Evolutionary conservation across 2,888 invertebrate genomes (phyloP).

Genomic region (Therioaphis trifolii): DNA sequence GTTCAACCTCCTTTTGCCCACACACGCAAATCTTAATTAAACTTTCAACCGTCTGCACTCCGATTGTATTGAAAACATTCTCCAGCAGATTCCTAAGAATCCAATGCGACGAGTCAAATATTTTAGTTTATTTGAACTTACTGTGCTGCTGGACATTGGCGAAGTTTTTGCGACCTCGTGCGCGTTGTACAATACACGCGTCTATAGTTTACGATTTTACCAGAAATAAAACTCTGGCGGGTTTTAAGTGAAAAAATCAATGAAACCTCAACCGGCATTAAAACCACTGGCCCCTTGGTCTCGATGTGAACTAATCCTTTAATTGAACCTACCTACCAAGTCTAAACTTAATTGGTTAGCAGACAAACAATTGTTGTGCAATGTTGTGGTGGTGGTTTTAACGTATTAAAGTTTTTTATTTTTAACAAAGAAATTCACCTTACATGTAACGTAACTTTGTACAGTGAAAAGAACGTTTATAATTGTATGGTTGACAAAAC

Average conservation of each 20-base stretch:
- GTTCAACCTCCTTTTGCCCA: slow-evolving; percentile 29
- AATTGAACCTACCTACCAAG: slow-evolving; percentile 35
- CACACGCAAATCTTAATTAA: slow-evolving; percentile 56
- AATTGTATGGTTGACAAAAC: neutral
- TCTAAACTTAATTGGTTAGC: slow-evolving; percentile 53
- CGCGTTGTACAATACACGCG: neutral
- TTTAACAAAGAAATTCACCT: neutral
- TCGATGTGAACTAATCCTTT: slow-evolving; percentile 50
- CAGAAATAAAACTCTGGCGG: slow-evolving; percentile 17
- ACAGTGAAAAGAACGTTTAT: neutral
- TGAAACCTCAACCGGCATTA: slow-evolving; percentile 36
- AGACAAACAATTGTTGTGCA: slow-evolving; percentile 32
- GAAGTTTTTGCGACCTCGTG: slow-evolving; percentile 33
- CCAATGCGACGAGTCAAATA: slow-evolving; percentile 46
- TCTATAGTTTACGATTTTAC: slow-evolving; percentile 30
- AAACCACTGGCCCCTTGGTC: slow-evolving; percentile 23
- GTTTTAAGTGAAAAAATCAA: slow-evolving; percentile 41
- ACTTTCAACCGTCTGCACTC: slow-evolving; percentile 55
- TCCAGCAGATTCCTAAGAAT: slow-evolving; percentile 38
- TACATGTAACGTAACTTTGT: slow-evolving; percentile 8
- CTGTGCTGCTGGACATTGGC: slow-evolving; percentile 25
- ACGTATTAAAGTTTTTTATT: slow-evolving; percentile 9
- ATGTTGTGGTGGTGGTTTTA: neutral
- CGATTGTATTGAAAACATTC: slow-evolving; percentile 54
- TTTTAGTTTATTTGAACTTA: slow-evolving; percentile 43